Conservation (phyloP, 1,140 invertebrate genomes). For the Papilio xuthus region DNA sequence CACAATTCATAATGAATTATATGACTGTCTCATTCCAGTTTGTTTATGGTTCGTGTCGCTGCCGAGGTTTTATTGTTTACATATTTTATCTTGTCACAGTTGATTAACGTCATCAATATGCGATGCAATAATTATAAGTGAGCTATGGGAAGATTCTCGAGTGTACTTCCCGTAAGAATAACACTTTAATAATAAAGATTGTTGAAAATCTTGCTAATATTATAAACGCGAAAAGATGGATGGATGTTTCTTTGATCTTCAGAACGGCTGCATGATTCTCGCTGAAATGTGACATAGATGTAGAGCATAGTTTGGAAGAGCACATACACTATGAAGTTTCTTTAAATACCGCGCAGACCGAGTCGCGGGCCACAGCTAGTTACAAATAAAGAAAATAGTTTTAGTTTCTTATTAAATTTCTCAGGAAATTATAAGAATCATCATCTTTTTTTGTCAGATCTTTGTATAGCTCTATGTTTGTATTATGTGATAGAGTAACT, state of each 20-base stretch:
- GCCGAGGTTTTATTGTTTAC: conserved; percentile 45
- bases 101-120: conserved; percentile 43
- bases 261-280: too few relatives aligned
- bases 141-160: neutral
- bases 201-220: too few relatives aligned
- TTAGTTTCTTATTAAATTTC: neutral
- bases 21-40: conserved; percentile 67
- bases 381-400: neutral
- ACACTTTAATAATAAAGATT: too few relatives aligned
- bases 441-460: neutral
- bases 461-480: neutral
- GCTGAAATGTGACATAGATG: too few relatives aligned
- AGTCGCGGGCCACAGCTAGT: too few relatives aligned
- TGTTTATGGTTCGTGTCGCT: conserved; percentile 68
- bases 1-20: conserved; percentile 73
- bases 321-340: too few relatives aligned
- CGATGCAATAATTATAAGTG: neutral
- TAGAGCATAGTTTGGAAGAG: too few relatives aligned
- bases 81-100: conserved; percentile 51
- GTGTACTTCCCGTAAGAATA: neutral
- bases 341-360: too few relatives aligned
- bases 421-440: neutral
- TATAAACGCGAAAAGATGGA: too few relatives aligned
- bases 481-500: conserved; percentile 33
- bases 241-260: too few relatives aligned